Evolutionary conservation across 2,888 invertebrate genomes (phyloP), one percentile per base, ranked within the genome.

Genomic region (Dioctria linearis): DNA sequence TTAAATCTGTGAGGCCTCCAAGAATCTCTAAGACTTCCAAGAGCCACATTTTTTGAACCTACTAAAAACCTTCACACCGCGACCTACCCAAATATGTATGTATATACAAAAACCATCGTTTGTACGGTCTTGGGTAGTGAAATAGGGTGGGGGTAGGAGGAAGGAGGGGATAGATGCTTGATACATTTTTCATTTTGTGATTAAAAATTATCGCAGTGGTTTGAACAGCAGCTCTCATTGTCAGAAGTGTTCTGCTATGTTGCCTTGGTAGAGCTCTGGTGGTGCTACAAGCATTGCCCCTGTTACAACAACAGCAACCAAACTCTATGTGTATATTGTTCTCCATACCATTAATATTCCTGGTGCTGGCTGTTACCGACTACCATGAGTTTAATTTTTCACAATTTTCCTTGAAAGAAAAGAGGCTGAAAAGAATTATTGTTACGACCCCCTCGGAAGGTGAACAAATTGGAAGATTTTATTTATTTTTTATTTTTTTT

Each of bases 161-260:
- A 13, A 25, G 25, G 63, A 8, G 39, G 63, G 39, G 39, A 37
- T 1, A 2, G 37, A 66, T 39, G 43, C 46, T 66, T 40, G 8
- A 66, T 66, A 66, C 66, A 66, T 69, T 43, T 69, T 42, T 69
- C 69, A 69, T 69, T 42, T 43, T 42, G 49, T 69, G 69, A 69
- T 69, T 43, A 69, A 69, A 69, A 69, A 69, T 69, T 69, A 69
- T 69, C 49, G 69, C 49, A 25, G 69, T 42, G 43, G 69, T 69
- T 69, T 69, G 69, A 69, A 46, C 46, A 46, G 49, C 43, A 13
- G 66, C 49, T 43, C 39, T 69, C 25, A 69, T 69, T 57, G 57
- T 57, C 57, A 57, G 57, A 57, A 57, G 57, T 57, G 57, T 11
- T 57, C 11, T 25, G 25, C 25, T 11, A 5, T 57, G 5, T 25